Base-by-base conservation (phyloP, 2,113 vertebrate genomes). In the Poeciliopsis occidentalis region DNA sequence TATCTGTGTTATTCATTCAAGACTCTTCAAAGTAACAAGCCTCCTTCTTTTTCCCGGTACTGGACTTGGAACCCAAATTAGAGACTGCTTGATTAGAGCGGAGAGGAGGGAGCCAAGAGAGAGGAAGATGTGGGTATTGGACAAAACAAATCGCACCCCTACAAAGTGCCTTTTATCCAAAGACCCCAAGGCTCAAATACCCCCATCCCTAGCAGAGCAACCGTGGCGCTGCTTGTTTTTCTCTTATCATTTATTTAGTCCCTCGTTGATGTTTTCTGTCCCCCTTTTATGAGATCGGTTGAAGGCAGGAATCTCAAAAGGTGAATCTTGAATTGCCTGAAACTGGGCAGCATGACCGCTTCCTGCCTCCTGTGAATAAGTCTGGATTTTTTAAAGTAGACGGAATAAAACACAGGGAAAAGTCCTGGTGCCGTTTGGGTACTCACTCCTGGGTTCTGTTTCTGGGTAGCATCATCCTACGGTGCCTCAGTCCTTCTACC, bases 1-100 rank as follows among this genome's bases (percentile, higher is more conserved):
- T 98, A 97, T 98, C 97, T 97, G 95, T 95, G 94, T 96, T 95
- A 96, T 97, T 96, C 95, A 96, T 95, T 97, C 90, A 94, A 95
- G 95, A 96, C 95, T 95, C 95, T 97, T 98, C 96, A 96, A 96
- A 97, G 96, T 95, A 93, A 96, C 96, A 96, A 96, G 96, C 95
- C 96, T 94, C 92, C 93, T 96, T 97, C 95, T 95, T 93, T 92
- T 94, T 92, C 95, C 94, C 94, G 92, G 94, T 95, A 89, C 94
- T 96, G 95, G 95, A 96, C 95, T 96, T 96, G 96, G 95, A 96
- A 96, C 96, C 96, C 95, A 97, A 96, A 97, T 97, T 96, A 96
- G 95, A 96, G 95, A 94, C 94, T 94, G 92, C 95, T 93, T 95
- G 94, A 88, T 95, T 94, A 95, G 94, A 90, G 88, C 91, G 79